phyloP scores from a whole-genome alignment of 2,113 vertebrate genomes.

The Syrmaticus mikado region DNA sequence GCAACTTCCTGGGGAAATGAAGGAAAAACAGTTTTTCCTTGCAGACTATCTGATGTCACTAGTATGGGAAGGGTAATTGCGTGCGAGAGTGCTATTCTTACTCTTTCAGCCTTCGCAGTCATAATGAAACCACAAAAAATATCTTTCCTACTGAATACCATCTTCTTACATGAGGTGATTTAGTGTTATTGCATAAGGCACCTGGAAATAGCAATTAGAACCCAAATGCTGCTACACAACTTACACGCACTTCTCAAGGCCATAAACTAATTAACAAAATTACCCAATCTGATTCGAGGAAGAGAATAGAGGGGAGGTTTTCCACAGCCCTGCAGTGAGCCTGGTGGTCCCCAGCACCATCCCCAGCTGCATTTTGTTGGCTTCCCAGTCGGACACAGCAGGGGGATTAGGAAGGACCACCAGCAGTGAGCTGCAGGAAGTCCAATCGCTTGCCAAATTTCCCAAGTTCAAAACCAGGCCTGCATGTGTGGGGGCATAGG shows the following conservation, averaged over 20 bases:
- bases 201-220: not conserved
- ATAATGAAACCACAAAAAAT: not conserved
- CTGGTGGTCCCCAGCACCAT: not conserved
- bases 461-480: not conserved
- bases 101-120: not conserved
- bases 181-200: not conserved
- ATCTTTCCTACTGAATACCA: not conserved
- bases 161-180: not conserved
- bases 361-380: not conserved
- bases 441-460: not conserved
- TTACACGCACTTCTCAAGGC: not conserved
- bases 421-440: not conserved
- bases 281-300: not conserved
- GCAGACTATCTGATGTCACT: not conserved
- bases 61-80: not conserved
- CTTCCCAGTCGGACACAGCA: accelerated
- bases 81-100: not conserved
- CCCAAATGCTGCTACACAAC: not conserved
- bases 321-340: not conserved
- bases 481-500: accelerated
- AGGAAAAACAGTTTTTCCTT: not conserved
- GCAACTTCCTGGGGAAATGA: not conserved
- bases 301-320: not conserved
- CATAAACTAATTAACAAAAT: not conserved
- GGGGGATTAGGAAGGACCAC: not conserved